phyloP scores from a whole-genome alignment of 2,888 invertebrate species.

The Tortrix viridana region DNA sequence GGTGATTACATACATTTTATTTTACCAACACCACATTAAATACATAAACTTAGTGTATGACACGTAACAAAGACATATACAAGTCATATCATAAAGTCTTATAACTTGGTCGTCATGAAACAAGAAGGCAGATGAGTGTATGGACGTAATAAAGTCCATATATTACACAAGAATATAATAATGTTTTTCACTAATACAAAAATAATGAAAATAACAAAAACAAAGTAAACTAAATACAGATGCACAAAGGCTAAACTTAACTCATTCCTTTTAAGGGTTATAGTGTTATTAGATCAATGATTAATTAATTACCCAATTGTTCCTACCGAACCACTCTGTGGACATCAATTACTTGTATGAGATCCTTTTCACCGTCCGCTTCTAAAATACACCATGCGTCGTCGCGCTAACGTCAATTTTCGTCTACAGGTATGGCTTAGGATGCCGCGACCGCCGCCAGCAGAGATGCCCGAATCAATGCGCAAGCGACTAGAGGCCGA shows the following conservation, averaged over 20 bases:
- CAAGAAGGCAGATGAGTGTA: too few species aligned
- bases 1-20: slow-evolving; percentile 74
- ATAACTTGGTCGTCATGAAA: too few species aligned
- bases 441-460: slow-evolving; percentile 98
- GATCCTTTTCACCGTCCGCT: slow-evolving; percentile 24
- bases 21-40: background rate
- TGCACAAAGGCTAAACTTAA: too few species aligned
- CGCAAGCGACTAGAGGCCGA: slow-evolving; percentile 87
- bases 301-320: slow-evolving; percentile 71
- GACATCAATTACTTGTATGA: slow-evolving; percentile 61
- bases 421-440: slow-evolving; percentile 85
- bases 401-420: slow-evolving; percentile 5
- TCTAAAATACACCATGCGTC: background rate
- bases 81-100: too few species aligned
- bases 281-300: slow-evolving; percentile 49
- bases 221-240: too few species aligned
- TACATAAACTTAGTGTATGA: too few species aligned
- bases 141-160: too few species aligned
- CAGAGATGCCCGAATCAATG: slow-evolving; percentile 97
- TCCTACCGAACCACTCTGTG: slow-evolving; percentile 69
- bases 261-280: too few species aligned
- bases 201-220: too few species aligned
- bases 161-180: too few species aligned
- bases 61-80: too few species aligned
- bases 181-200: too few species aligned